A percentile compares a stretch with the other conserved stretches of the same genome.
phyloP scores from a whole-genome alignment of 1,140 invertebrate species.

The Popillia japonica region DNA sequence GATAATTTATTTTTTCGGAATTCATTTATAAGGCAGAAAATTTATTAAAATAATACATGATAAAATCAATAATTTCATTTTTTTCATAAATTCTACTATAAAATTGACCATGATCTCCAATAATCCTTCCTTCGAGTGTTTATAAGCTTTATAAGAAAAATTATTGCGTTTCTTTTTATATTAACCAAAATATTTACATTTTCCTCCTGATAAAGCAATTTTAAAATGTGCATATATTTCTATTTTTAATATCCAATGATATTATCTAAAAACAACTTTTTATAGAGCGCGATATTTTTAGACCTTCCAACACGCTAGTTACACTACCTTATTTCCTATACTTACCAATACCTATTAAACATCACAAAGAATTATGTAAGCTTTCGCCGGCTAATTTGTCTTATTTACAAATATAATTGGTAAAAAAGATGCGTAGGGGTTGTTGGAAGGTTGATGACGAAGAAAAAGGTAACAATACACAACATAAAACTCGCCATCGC shows the following conservation, averaged over 20 bases:
- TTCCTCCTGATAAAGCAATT: too few relatives aligned
- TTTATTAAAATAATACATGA: too few relatives aligned
- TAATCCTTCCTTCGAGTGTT: too few relatives aligned
- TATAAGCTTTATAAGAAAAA: too few relatives aligned
- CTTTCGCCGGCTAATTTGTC: background rate
- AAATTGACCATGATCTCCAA: too few relatives aligned
- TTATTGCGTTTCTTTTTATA: too few relatives aligned
- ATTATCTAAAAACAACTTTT: constrained; percentile 36
- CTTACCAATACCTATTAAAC: background rate
- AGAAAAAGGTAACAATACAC: constrained; percentile 31
- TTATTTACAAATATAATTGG: background rate
- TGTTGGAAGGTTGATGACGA: constrained; percentile 32
- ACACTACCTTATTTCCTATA: background rate
- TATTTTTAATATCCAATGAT: constrained; percentile 32
- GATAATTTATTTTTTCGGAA: too few relatives aligned
- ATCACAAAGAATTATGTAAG: constrained; percentile 33
- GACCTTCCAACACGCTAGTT: background rate
- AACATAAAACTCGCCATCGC: background rate
- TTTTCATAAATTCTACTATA: too few relatives aligned
- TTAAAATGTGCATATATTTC: background rate
- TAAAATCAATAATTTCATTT: too few relatives aligned
- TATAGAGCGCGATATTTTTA: constrained; percentile 36
- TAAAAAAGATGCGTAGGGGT: constrained; percentile 22
- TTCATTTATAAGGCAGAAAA: too few relatives aligned
- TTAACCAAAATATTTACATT: too few relatives aligned